A percentile compares a stretch with the other conserved stretches of the same genome.
Evolutionary conservation across 23 tunicate genomes (phyloP).

Genomic region (Ciona savignyi): DNA sequence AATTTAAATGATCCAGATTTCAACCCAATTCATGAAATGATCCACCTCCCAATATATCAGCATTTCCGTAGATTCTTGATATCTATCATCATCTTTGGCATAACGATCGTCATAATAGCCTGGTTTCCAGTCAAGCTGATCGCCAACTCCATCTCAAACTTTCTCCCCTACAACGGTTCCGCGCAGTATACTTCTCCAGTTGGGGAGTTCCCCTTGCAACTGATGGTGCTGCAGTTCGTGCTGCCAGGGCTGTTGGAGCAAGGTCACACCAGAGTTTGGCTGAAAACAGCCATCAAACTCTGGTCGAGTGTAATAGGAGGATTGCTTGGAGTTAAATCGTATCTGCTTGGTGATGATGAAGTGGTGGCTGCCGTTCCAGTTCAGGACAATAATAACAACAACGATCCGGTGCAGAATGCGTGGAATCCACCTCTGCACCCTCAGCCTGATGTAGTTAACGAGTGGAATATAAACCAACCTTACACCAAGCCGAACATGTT

Average conservation of each 20-base stretch:
- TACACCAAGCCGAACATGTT: slow-evolving; percentile 34
- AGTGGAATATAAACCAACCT: slow-evolving; percentile 12
- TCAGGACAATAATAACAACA: background rate
- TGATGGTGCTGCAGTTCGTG: slow-evolving; percentile 47
- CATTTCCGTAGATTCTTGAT: slow-evolving; percentile 51
- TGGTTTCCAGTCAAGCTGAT: slow-evolving; percentile 53
- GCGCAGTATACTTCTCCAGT: slow-evolving; percentile 34
- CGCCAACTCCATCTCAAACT: slow-evolving; percentile 16
- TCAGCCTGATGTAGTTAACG: slow-evolving; percentile 2
- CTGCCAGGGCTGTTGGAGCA: slow-evolving; percentile 72
- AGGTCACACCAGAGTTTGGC: slow-evolving; percentile 29
- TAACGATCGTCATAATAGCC: slow-evolving; percentile 38
- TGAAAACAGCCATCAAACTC: slow-evolving; percentile 25
- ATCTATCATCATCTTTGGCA: slow-evolving; percentile 51
- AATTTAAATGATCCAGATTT: slow-evolving; percentile 81
- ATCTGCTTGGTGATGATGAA: slow-evolving; percentile 47
- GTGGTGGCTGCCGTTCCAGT: background rate
- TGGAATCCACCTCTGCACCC: background rate
- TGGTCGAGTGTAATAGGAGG: slow-evolving; percentile 58
- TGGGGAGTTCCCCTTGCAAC: slow-evolving; percentile 59
- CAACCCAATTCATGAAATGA: slow-evolving; percentile 73
- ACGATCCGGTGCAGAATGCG: background rate
- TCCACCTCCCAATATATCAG: slow-evolving; percentile 48
- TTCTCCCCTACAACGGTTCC: slow-evolving; percentile 49
- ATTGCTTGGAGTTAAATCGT: slow-evolving; percentile 50